Evolutionary conservation across 2,113 vertebrate species (phyloP).

Genomic region (Indicator indicator): DNA sequence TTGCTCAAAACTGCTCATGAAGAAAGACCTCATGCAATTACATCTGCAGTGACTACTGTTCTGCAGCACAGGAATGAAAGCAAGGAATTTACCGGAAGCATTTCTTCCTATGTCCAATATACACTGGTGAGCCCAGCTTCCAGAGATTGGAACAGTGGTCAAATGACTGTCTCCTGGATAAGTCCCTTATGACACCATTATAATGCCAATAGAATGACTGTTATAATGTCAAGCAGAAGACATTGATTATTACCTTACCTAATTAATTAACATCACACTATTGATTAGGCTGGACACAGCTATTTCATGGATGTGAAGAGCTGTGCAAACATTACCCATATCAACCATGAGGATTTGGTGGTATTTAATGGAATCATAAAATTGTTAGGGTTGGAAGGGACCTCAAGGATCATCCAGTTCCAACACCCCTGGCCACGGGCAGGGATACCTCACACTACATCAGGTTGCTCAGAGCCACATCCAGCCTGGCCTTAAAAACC

Average conservation of each 20-base stretch:
- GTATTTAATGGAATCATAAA: too few species aligned
- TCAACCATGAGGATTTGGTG: not conserved
- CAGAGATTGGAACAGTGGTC: not conserved
- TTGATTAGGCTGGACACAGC: not conserved
- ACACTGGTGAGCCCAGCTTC: not conserved
- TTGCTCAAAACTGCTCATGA: not conserved
- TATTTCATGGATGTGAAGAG: not conserved
- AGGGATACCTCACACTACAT: too few species aligned
- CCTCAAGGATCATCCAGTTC: too few species aligned
- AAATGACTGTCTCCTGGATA: not conserved
- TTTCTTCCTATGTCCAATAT: not conserved
- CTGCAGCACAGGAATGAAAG: not conserved
- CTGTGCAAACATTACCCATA: not conserved
- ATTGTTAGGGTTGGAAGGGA: too few species aligned
- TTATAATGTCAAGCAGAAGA: not conserved
- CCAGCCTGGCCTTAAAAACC: too few species aligned
- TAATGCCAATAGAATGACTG: too few species aligned
- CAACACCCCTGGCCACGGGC: too few species aligned
- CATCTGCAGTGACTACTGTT: not conserved
- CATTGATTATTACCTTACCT: not conserved
- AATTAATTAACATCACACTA: not conserved
- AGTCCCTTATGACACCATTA: not conserved
- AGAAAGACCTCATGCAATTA: rapidly evolving
- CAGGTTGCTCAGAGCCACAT: too few species aligned
- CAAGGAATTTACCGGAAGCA: not conserved